Evolutionary conservation across 2,888 invertebrate genomes (phyloP), one percentile per base, ranked within the genome.

Genomic region (Apamea epomidion): DNA sequence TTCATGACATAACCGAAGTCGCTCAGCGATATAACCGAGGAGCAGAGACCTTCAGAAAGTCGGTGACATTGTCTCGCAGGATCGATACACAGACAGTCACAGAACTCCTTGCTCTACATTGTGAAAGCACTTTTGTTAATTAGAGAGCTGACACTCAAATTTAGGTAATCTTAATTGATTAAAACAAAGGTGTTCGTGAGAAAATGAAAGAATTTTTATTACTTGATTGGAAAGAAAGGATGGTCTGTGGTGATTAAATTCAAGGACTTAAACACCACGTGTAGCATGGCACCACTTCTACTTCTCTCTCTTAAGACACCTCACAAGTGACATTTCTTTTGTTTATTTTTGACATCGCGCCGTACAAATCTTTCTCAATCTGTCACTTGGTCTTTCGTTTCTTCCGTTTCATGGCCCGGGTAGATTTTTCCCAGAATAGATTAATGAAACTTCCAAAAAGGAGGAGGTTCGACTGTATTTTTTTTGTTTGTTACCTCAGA

Each of bases 21-120:
- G 37, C 18, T n/a, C 25, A 58, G 8, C 10, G 25, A 80, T 69
- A 73, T 75, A 73, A 42, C 54, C 54, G 32, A 77, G 42, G 32
- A 69, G 48, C 18, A 29, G 18, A n/a, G 51, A 80, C 80, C 87
- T 85, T 84, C 51, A 48, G 58, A n/a, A 18, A 37, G n/a, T 6
- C 58, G 51, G 42, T 51, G 48, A 69, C 14, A 58, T 60, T 72
- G 62, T 54, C 51, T 76, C 45, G 48, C 48, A 45, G 74, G 76
- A 80, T 83, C 76, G 68, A 83, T 85, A 78, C 18, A 42, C 25
- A 54, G 14, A 60, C 58, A n/a, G n/a, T n/a, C n/a, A n/a, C n/a
- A 65, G 16, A 51, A 32, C 32, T 65, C 32, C 62, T 83, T 86
- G 62, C 69, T 65, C 60, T 58, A 69, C 37, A 70, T 78, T 29